Percentiles rank a stretch among this genome's conserved stretches.
Conservation (phyloP, 2,888 invertebrate genomes). For the Cotesia congregata region DNA sequence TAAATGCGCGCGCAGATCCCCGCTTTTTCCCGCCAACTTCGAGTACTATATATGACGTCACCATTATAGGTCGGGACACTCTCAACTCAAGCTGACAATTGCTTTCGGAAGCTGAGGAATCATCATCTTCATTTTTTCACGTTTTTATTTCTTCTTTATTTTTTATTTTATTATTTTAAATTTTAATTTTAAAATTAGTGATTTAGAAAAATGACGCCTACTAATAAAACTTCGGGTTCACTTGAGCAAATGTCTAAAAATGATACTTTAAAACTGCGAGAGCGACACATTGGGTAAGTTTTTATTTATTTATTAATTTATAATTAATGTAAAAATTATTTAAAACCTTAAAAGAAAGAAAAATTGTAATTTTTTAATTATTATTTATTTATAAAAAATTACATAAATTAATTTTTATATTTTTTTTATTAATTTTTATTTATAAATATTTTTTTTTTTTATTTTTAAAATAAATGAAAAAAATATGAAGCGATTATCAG, state of each 20-base stretch:
- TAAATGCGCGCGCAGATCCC: conserved; percentile 65
- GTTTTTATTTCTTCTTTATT: background rate
- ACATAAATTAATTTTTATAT: too few species aligned
- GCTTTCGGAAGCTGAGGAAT: conserved; percentile 59
- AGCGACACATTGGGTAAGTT: conserved; percentile 85
- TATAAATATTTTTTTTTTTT: background rate
- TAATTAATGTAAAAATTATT: too few species aligned
- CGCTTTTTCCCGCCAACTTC: conserved; percentile 57
- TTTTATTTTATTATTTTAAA: background rate
- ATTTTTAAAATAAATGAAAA: background rate
- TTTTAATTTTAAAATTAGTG: background rate
- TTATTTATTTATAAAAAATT: too few species aligned
- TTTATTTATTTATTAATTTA: background rate
- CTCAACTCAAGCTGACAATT: conserved; percentile 55
- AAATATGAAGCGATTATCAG: background rate
- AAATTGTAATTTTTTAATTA: background rate
- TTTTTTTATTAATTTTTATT: too few species aligned
- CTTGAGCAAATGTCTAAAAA: conserved; percentile 83
- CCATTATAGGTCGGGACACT: conserved; percentile 63
- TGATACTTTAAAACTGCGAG: conserved; percentile 85
- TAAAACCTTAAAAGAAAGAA: background rate
- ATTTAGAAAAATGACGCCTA: conserved; percentile 24
- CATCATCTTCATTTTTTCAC: conserved; percentile 15
- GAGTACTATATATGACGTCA: conserved; percentile 68
- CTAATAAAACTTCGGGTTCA: conserved; percentile 69